These are phyloP conservation scores for Campoletis raptor DNA, from an alignment of 2,888 invertebrate species.

Conservation along the genomic window DNA sequence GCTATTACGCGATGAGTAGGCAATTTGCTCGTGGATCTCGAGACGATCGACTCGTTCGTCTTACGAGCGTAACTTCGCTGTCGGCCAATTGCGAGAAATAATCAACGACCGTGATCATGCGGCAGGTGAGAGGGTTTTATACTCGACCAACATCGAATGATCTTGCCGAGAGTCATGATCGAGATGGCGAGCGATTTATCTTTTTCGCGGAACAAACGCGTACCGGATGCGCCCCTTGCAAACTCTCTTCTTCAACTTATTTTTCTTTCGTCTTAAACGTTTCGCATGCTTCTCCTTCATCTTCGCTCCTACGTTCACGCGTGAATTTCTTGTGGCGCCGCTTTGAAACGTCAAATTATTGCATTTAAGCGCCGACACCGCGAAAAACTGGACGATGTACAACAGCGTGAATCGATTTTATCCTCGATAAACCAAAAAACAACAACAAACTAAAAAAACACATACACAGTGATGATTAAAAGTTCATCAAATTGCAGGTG, in stretches of 20 bases:
- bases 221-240: constrained; percentile 47
- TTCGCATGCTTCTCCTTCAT: constrained; percentile 41
- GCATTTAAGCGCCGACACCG: constrained; percentile 51
- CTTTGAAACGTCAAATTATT: constrained; percentile 63
- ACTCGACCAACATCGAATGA: constrained; percentile 49
- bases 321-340: constrained; percentile 61
- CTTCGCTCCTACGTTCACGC: constrained; percentile 53
- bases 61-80: constrained; percentile 70
- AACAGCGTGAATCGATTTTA: constrained; percentile 47
- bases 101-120: constrained; percentile 80
- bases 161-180: constrained; percentile 48
- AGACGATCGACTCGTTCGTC: constrained; percentile 70
- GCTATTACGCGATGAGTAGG: constrained; percentile 83
- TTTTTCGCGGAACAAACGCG: constrained; percentile 68
- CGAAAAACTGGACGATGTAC: constrained; percentile 50
- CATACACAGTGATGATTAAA: constrained; percentile 4
- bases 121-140: constrained; percentile 71
- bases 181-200: constrained; percentile 62
- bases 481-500: constrained; percentile 50
- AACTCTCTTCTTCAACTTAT: constrained; percentile 11
- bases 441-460: background rate
- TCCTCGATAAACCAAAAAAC: constrained; percentile 13
- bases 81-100: constrained; percentile 82
- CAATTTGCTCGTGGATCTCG: constrained; percentile 80
- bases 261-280: constrained; percentile 24